phyloP scores from a whole-genome alignment of 1,140 invertebrate species.

The Grapholita molesta region DNA sequence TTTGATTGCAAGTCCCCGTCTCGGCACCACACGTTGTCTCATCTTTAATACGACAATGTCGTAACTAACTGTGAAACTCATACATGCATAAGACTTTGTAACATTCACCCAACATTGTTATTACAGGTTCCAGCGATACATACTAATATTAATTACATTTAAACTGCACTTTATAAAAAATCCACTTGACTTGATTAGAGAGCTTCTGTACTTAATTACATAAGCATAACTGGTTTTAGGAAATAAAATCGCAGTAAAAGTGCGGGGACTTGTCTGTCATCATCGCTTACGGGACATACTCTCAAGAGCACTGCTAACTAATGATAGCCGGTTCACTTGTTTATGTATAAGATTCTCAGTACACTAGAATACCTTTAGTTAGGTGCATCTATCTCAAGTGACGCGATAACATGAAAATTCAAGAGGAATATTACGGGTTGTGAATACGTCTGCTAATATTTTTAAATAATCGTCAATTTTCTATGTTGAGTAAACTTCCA shows the following conservation, averaged over 20 bases:
- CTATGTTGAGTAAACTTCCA: too few relatives aligned
- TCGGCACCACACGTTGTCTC: neutral
- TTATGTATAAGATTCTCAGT: neutral
- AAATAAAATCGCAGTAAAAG: slow-evolving; percentile 10
- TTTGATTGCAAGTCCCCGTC: slow-evolving; percentile 51
- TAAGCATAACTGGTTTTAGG: slow-evolving; percentile 15
- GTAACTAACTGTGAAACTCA: neutral
- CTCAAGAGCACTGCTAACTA: neutral
- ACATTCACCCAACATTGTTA: neutral
- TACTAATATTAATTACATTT: slow-evolving; percentile 18
- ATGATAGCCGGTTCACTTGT: neutral
- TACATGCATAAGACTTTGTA: neutral
- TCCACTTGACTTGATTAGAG: slow-evolving; percentile 4
- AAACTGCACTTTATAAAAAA: slow-evolving; percentile 13
- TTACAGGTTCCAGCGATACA: slow-evolving; percentile 15
- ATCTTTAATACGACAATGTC: neutral
- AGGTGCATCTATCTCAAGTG: neutral
- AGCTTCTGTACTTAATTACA: slow-evolving; percentile 14
- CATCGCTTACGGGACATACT: neutral
- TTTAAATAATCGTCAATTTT: too few relatives aligned
- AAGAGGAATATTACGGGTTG: too few relatives aligned
- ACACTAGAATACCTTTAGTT: neutral
- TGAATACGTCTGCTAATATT: too few relatives aligned
- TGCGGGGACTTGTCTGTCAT: slow-evolving; percentile 8
- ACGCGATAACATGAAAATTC: neutral